Percentiles rank a stretch among this genome's conserved stretches.
These are phyloP conservation scores for Pachymerium ferrugineum DNA, from an alignment of 2,888 invertebrate species.

Conservation along the genomic window DNA sequence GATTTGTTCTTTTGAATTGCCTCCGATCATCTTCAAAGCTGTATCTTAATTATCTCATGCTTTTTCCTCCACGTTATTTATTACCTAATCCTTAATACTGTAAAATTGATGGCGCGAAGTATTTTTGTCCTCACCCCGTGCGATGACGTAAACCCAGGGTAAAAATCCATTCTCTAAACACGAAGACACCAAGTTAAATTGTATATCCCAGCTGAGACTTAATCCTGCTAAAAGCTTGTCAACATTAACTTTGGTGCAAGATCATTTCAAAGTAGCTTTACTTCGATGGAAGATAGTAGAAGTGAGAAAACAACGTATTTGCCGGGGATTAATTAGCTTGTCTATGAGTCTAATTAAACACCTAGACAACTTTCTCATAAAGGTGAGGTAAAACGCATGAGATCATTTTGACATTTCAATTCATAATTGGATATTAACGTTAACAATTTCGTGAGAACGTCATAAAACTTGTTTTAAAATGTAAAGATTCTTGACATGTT, in stretches of 20 bases:
- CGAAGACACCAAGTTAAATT: not conserved
- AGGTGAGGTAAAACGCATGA: not conserved
- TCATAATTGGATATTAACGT: not conserved
- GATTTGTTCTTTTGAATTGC: conserved; percentile 9
- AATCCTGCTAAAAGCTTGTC: conserved; percentile 32
- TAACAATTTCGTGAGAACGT: not conserved
- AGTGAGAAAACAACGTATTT: not conserved
- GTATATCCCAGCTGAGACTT: conserved; percentile 1
- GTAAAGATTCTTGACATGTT: too few relatives aligned
- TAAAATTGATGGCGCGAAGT: not conserved
- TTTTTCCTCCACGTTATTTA: not conserved
- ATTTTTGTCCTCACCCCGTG: not conserved
- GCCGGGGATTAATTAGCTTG: not conserved
- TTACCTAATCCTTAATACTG: not conserved
- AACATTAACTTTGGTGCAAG: not conserved
- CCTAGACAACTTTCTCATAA: not conserved
- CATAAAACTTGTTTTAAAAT: too few relatives aligned
- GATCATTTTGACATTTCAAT: not conserved
- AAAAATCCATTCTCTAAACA: not conserved
- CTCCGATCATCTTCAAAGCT: not conserved
- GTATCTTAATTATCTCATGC: conserved; percentile 1
- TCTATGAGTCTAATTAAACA: not conserved
- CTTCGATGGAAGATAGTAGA: not conserved
- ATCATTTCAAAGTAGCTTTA: not conserved
- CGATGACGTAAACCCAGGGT: not conserved